phyloP scores from a whole-genome alignment of 2,888 invertebrate genomes.

The Dryadula phaetusa region DNA sequence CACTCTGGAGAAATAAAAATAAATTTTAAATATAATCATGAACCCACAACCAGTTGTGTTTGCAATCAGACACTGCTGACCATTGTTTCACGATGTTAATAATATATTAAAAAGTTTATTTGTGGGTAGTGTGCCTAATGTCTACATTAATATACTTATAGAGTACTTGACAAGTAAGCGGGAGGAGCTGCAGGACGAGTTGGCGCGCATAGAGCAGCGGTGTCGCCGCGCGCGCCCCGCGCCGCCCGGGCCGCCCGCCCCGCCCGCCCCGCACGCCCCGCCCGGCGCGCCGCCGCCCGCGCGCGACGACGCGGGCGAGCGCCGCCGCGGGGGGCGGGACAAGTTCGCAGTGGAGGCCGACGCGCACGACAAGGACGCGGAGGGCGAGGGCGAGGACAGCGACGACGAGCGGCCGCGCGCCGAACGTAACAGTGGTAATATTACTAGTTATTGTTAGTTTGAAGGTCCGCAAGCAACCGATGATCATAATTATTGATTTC shows the following conservation, averaged over 20 bases:
- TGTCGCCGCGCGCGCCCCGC: constrained; percentile 56
- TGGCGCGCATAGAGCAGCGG: constrained; percentile 86
- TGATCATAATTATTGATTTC: too few relatives aligned
- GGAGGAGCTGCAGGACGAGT: constrained; percentile 86
- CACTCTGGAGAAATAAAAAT: too few relatives aligned
- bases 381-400: constrained; percentile 62
- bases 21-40: too few relatives aligned
- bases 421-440: constrained; percentile 41
- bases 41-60: too few relatives aligned
- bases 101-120: too few relatives aligned
- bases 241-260: too few relatives aligned
- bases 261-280: background rate
- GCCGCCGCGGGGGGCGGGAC: constrained; percentile 59
- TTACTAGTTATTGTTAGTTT: background rate
- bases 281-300: background rate
- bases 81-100: too few relatives aligned
- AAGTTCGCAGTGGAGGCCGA: constrained; percentile 75
- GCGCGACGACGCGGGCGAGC: background rate
- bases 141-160: too few relatives aligned
- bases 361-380: constrained; percentile 50
- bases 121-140: too few relatives aligned
- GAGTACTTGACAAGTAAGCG: constrained; percentile 87
- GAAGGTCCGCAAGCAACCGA: too few relatives aligned
- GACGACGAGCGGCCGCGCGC: constrained; percentile 34
- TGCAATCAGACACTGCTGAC: too few relatives aligned